Conservation (phyloP, 2,888 invertebrate species). For the Drosophila cracens region DNA sequence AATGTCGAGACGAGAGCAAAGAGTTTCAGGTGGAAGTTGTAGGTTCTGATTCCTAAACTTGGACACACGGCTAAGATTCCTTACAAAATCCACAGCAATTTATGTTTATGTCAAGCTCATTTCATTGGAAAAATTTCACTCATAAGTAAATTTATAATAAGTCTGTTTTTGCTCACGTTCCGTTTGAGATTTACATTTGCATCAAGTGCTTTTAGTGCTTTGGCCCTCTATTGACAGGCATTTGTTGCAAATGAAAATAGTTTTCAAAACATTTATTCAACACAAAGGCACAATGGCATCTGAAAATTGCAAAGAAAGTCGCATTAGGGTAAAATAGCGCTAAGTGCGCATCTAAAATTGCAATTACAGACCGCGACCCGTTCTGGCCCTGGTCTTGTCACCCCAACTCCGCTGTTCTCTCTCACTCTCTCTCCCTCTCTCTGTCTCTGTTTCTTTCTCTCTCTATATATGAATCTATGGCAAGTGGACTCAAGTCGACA, state of each 20-base stretch:
- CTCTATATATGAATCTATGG: background rate
- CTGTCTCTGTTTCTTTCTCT: background rate
- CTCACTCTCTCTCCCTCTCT: background rate
- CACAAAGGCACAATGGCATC: constrained; percentile 68
- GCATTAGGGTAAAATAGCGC: constrained; percentile 74
- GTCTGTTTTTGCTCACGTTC: background rate
- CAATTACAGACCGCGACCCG: constrained; percentile 63
- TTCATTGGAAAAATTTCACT: background rate
- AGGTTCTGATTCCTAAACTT: background rate
- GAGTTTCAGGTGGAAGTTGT: background rate
- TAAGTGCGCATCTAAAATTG: constrained; percentile 69
- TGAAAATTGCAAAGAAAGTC: constrained; percentile 52
- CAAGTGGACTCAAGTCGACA: constrained; percentile 47
- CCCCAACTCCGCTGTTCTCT: background rate
- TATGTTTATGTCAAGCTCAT: background rate
- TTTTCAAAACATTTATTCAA: constrained; percentile 66
- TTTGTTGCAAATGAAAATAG: constrained; percentile 66
- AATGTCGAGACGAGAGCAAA: background rate
- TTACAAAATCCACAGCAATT: too few relatives aligned
- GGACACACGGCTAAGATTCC: background rate
- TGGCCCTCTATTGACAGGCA: constrained; percentile 32
- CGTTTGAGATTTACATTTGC: background rate
- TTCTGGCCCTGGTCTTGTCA: constrained; percentile 8
- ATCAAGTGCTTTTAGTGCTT: constrained; percentile 7
- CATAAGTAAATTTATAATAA: background rate